Conservation (phyloP, 2,888 invertebrate genomes). For the Ligdia adustata region DNA sequence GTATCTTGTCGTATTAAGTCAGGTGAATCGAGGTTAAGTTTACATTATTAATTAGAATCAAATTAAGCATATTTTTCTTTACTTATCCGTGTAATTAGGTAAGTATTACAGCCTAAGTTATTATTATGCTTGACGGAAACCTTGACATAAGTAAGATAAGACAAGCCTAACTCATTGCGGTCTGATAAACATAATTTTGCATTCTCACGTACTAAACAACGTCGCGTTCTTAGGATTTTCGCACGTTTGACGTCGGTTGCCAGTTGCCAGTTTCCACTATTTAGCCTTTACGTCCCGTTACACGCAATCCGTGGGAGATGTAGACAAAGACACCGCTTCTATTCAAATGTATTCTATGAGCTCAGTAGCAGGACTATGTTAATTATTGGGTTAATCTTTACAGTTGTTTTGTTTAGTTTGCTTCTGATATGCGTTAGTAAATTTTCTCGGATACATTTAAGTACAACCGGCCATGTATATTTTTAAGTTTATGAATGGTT, state of each 20-base stretch:
- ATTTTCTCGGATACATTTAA: too few species aligned
- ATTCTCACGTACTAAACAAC: conserved; percentile 49
- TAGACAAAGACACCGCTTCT: conserved; percentile 59
- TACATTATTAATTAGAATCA: too few species aligned
- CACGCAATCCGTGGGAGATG: conserved; percentile 67
- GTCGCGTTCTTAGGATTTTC: conserved; percentile 52
- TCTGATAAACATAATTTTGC: conserved; percentile 17
- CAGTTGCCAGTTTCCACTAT: conserved; percentile 39
- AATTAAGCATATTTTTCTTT: too few species aligned
- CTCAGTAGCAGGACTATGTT: conserved; percentile 32
- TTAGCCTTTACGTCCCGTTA: conserved; percentile 68
- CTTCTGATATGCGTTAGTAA: too few species aligned
- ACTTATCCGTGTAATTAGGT: background rate
- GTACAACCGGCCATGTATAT: too few species aligned
- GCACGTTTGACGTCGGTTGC: conserved; percentile 52
- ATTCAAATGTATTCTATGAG: conserved; percentile 51
- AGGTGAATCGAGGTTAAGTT: background rate
- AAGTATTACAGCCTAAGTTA: background rate
- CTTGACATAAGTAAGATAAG: conserved; percentile 1
- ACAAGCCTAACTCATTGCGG: conserved; percentile 1
- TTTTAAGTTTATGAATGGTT: too few species aligned
- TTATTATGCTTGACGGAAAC: background rate
- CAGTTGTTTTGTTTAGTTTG: too few species aligned
- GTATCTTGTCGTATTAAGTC: background rate
- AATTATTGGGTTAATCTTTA: conserved; percentile 14